Percentiles rank a stretch among this genome's conserved stretches.
These are phyloP conservation scores for Sebastes kiyomatsui DNA, from an alignment of 2,797 vertebrate genomes.

Conservation along the genomic window DNA sequence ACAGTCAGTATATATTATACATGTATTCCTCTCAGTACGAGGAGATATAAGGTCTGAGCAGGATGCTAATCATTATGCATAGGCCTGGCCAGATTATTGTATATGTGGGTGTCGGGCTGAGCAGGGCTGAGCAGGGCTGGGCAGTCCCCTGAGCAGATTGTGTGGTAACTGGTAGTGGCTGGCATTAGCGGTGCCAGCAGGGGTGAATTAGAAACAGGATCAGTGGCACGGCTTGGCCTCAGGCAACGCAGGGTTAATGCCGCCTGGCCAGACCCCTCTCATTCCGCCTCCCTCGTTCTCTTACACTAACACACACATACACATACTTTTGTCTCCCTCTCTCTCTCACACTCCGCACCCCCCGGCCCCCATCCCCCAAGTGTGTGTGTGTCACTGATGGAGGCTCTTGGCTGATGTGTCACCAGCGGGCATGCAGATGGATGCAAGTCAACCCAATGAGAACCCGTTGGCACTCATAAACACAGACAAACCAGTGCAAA, in stretches of 20 bases:
- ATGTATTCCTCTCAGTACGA: background rate
- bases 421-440: conserved; percentile 80
- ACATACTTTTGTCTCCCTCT: background rate
- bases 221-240: conserved; percentile 73
- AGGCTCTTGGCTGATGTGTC: conserved; percentile 80
- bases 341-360: conserved; percentile 12
- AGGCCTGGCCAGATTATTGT: conserved; percentile 41
- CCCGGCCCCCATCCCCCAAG: conserved; percentile 40
- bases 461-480: conserved; percentile 44
- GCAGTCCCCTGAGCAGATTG: conserved; percentile 79
- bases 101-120: conserved; percentile 50
- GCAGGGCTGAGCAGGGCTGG: conserved; percentile 48
- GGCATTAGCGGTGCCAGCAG: conserved; percentile 77
- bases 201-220: conserved; percentile 83
- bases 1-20: background rate
- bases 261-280: conserved; percentile 66
- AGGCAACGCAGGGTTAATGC: conserved; percentile 79
- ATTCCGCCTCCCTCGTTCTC: conserved; percentile 32
- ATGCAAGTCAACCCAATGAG: conserved; percentile 73
- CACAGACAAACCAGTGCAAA: conserved; percentile 33
- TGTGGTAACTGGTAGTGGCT: conserved; percentile 76
- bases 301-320: conserved; percentile 14
- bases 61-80: conserved; percentile 41
- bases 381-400: conserved; percentile 80
- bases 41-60: conserved; percentile 14